Percentiles rank a stretch among this genome's conserved stretches.
Evolutionary conservation across 2,113 vertebrate genomes (phyloP).

Genomic region (Brachirus orientalis): DNA sequence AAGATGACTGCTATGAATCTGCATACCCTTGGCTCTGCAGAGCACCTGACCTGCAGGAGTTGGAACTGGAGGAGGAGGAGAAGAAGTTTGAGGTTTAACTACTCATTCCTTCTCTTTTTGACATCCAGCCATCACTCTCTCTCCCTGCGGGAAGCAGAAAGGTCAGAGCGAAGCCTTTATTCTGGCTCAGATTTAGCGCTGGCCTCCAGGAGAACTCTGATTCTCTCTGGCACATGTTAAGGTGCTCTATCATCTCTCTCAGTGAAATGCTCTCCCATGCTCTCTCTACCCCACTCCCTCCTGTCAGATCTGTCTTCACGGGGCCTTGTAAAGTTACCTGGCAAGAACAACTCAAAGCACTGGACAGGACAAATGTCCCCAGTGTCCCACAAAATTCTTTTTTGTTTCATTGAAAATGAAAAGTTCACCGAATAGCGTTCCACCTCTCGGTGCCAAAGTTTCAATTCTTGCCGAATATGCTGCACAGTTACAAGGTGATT

Average conservation of each 20-base stretch:
- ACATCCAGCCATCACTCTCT: conserved; percentile 53
- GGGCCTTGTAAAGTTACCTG: conserved; percentile 72
- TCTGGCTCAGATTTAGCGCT: conserved; percentile 50
- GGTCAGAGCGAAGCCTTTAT: conserved; percentile 59
- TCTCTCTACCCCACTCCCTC: conserved; percentile 44
- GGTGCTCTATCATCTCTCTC: conserved; percentile 56
- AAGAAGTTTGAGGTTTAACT: conserved; percentile 45
- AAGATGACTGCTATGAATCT: conserved; percentile 28
- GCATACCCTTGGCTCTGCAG: conserved; percentile 20
- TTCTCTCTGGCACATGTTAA: conserved; percentile 63
- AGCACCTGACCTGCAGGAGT: conserved; percentile 61
- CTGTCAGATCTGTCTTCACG: conserved; percentile 71
- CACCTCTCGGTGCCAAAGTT: conserved; percentile 31
- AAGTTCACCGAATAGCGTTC: conserved; percentile 54
- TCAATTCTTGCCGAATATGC: conserved; percentile 44
- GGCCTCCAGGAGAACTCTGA: conserved; percentile 66
- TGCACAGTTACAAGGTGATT: conserved; percentile 47
- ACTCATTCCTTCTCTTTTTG: conserved; percentile 41
- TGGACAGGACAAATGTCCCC: conserved; percentile 51
- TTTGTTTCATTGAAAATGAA: conserved; percentile 64
- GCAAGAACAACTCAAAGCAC: conserved; percentile 62
- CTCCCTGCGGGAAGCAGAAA: conserved; percentile 47
- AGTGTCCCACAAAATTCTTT: conserved; percentile 60
- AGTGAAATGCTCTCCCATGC: conserved; percentile 8
- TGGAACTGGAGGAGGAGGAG: conserved; percentile 19